Conservation (phyloP, 2,888 invertebrate species). For the Cabera pusaria region DNA sequence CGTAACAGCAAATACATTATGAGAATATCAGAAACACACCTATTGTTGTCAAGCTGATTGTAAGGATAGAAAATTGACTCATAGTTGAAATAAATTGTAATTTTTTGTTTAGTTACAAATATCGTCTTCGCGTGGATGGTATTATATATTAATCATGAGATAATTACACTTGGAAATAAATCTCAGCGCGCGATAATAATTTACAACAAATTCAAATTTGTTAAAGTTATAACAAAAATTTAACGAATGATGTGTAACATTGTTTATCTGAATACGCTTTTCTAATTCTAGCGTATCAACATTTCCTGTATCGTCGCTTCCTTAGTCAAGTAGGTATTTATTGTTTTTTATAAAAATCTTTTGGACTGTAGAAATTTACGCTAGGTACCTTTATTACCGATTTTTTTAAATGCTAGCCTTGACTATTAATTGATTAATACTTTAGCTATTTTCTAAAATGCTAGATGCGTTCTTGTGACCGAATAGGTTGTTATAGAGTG, state of each 20-base stretch:
- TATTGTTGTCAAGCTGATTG: no score
- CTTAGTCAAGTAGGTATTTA: conserved; percentile 57
- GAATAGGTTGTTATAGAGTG: conserved; percentile 29
- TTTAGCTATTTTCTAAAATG: conserved; percentile 32
- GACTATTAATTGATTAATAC: conserved; percentile 17
- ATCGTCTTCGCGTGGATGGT: no score
- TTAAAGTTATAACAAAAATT: conserved; percentile 3
- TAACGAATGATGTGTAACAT: conserved; percentile 14
- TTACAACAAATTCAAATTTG: neutral
- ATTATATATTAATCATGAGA: no score
- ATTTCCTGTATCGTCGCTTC: conserved; percentile 62
- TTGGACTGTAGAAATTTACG: conserved; percentile 41
- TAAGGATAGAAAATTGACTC: no score
- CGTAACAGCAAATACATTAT: no score
- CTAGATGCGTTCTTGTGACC: conserved; percentile 36
- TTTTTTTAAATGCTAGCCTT: conserved; percentile 32
- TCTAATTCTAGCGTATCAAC: conserved; percentile 27
- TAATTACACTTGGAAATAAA: no score
- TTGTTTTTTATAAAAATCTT: conserved; percentile 44
- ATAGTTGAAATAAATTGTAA: no score
- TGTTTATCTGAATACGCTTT: conserved; percentile 16
- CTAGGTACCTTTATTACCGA: conserved; percentile 35
- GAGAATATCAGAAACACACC: no score
- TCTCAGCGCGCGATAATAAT: no score
- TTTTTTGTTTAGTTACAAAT: no score